These are phyloP conservation scores for Galago senegalensis DNA, from an alignment of 2,797 vertebrate genomes.

Conservation along the genomic window DNA sequence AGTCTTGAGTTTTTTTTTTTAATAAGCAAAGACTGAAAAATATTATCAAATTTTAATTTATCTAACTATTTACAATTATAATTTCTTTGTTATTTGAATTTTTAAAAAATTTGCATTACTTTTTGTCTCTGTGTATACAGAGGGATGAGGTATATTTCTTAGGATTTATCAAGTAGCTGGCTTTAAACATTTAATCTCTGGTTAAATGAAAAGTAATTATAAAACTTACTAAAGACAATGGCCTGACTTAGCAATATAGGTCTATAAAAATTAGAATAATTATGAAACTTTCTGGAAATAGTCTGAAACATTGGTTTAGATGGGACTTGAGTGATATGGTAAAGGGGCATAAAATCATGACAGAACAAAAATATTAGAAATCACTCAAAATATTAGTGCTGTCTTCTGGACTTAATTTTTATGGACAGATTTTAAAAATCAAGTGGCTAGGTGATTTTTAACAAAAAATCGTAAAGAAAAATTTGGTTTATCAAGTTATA, in stretches of 20 bases:
- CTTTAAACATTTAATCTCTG: neutral
- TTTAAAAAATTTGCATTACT: neutral
- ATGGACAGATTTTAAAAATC: neutral
- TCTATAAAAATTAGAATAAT: conserved; percentile 35
- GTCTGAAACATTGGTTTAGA: conserved; percentile 40
- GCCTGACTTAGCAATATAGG: neutral
- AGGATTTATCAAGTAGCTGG: conserved; percentile 53
- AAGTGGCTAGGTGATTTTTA: neutral
- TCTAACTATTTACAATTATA: neutral
- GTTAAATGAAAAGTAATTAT: conserved; percentile 58
- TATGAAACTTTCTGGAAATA: conserved; percentile 37
- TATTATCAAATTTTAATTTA: conserved; percentile 32
- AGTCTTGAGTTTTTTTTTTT: neutral
- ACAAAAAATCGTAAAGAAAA: neutral
- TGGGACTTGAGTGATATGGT: neutral
- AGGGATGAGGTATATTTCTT: neutral
- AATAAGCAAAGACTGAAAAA: conserved; percentile 10
- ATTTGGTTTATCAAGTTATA: neutral
- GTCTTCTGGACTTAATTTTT: conserved; percentile 17
- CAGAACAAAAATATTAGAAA: conserved; percentile 39
- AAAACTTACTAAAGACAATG: conserved; percentile 24
- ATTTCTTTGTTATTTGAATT: conserved; percentile 3
- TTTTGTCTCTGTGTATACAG: neutral
- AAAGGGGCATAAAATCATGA: neutral
- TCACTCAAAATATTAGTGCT: conserved; percentile 27